Conservation (phyloP, 64 coral and sea anemone genomes). For the Pachyseris speciosa region DNA sequence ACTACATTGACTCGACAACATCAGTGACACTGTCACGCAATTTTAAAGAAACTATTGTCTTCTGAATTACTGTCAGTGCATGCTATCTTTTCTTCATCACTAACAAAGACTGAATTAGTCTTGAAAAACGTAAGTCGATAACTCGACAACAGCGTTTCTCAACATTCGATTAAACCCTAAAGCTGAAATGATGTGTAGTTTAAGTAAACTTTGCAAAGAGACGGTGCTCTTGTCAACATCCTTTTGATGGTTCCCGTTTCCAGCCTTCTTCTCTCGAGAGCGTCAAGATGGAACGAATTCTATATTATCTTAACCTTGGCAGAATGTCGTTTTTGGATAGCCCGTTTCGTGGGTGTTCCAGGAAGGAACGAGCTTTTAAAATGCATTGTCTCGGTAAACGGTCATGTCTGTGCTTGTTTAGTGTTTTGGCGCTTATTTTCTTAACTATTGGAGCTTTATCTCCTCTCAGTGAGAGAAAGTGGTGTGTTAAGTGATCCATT, state of each 20-base stretch:
- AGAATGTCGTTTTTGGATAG: background rate
- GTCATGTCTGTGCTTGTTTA: background rate
- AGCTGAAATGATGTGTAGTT: background rate
- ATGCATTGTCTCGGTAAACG: background rate
- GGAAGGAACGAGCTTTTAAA: background rate
- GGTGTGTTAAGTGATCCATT: background rate
- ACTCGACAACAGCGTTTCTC: too few relatives aligned
- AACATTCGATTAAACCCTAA: background rate
- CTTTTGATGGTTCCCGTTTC: background rate
- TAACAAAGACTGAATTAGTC: background rate
- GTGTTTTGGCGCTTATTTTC: background rate
- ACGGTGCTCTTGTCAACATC: background rate
- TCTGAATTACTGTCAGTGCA: too few relatives aligned
- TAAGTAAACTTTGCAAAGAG: background rate
- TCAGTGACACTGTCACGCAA: background rate
- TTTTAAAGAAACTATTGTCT: background rate
- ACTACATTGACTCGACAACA: background rate
- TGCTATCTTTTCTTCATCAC: background rate
- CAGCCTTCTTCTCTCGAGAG: too few relatives aligned
- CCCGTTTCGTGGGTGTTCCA: background rate
- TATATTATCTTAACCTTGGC: conserved; percentile 5
- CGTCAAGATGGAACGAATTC: too few relatives aligned
- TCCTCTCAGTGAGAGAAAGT: background rate
- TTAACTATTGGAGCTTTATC: background rate
- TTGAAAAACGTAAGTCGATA: too few relatives aligned